Conservation (phyloP, 2,888 invertebrate species). For the Toxonevra muliebris region DNA sequence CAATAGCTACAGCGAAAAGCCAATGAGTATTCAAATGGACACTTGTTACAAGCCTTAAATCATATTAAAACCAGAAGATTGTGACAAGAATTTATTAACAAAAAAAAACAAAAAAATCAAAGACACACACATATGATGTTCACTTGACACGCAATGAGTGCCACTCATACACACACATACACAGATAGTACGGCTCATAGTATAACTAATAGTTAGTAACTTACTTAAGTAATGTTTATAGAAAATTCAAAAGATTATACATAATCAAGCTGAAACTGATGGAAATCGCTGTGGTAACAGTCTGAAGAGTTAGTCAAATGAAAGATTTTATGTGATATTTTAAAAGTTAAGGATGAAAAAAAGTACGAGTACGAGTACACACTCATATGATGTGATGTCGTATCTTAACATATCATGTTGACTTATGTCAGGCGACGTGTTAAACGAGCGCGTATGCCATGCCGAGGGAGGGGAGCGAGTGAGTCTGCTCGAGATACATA, state of each 20-base stretch:
- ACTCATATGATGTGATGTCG: slow-evolving; percentile 24
- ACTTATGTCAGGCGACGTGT: slow-evolving; percentile 29
- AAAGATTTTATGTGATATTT: too few species aligned
- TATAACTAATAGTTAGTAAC: too few species aligned
- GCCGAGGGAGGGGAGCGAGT: too few species aligned
- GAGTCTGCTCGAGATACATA: not conserved
- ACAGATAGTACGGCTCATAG: too few species aligned
- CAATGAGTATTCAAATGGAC: slow-evolving; percentile 64
- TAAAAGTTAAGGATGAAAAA: too few species aligned
- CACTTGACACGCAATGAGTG: slow-evolving; percentile 58
- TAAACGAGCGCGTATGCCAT: not conserved
- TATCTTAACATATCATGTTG: slow-evolving; percentile 30
- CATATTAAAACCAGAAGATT: slow-evolving; percentile 54
- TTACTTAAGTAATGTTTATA: too few species aligned
- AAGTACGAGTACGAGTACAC: not conserved
- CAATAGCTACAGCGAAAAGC: slow-evolving; percentile 35
- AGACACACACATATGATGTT: slow-evolving; percentile 50
- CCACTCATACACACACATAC: slow-evolving; percentile 20
- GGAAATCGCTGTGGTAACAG: too few species aligned
- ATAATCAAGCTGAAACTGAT: too few species aligned
- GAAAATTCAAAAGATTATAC: too few species aligned
- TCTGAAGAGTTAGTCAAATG: too few species aligned
- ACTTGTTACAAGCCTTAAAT: slow-evolving; percentile 61
- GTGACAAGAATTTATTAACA: slow-evolving; percentile 48
- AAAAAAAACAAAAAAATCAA: slow-evolving; percentile 22